Base-by-base conservation (phyloP, 2,888 invertebrate species). In the Caenorhabditis plicata region DNA sequence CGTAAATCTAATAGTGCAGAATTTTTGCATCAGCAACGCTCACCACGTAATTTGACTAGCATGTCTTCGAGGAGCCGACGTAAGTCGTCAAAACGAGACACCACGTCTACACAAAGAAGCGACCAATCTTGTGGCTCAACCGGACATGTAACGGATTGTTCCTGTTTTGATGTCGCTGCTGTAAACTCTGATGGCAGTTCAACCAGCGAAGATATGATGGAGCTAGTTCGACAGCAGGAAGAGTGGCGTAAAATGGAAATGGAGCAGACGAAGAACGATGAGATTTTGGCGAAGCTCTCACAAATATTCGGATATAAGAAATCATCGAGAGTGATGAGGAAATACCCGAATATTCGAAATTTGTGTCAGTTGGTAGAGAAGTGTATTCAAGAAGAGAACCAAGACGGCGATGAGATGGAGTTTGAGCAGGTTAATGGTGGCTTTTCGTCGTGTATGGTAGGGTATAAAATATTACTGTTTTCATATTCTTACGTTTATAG, bases 281-380 rank as follows among this genome's bases (percentile, higher is more conserved):
- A 62, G 29, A n/a, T 44, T n/a, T 22, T 62, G 15, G 62, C 62
- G 0, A 43, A 50, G 17, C 29, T 56, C 26, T 62, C 62, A n/a
- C 62, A 62, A 29, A 62, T 62, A 26, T 62, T 62, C 45, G 62
- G 62, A 3, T 62, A 62, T 17, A 26, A 41, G 8, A 62, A 62
- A 48, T 50, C 66, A 3, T 15, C 42, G n/a, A 60, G 67, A 5
- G 60, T 67, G 4, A 56, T 60, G 39, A 19, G 23, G 15, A 63
- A 64, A 32, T 56, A 45, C 19, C 47, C 52, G n/a, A 31, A n/a
- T 4, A 50, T 63, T 26, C 23, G 26, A 4, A 61, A 48, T 17
- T 40, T 57, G 11, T 15, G 22, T 5, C 40, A 52, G 4, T 45
- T 67, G 29, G 54, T 64, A n/a, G 67, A 67, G 29, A 62, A 56